A percentile compares a stretch with the other conserved stretches of the same genome.
Evolutionary conservation across 2,113 vertebrate genomes (phyloP).

Genomic region (Zosterops borbonicus): DNA sequence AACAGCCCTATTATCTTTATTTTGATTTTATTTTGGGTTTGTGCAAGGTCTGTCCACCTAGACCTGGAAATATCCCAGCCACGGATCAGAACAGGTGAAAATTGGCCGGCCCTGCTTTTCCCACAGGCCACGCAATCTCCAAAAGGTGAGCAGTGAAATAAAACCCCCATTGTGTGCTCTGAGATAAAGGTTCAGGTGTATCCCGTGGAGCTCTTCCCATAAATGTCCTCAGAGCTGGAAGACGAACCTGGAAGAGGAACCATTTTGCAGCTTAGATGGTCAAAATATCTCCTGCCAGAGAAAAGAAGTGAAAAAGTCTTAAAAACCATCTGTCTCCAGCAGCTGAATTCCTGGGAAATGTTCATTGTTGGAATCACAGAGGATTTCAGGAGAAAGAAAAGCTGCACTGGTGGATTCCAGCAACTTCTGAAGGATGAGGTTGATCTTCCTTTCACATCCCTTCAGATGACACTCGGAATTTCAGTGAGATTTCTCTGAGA

Average conservation of each 20-base stretch:
- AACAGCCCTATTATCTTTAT: not conserved
- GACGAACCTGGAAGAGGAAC: not conserved
- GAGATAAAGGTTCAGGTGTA: not conserved
- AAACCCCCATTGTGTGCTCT: not conserved
- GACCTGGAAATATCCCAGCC: not conserved
- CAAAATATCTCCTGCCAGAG: not conserved
- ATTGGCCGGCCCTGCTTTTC: not conserved
- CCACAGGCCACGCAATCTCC: not conserved
- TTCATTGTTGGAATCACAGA: not conserved
- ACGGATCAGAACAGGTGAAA: not conserved
- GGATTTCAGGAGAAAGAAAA: not conserved
- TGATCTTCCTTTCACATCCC: not conserved
- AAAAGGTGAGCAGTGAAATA: not conserved
- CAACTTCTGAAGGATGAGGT: not conserved
- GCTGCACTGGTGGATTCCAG: not conserved
- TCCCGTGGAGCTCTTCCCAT: not conserved
- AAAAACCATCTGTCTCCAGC: not conserved
- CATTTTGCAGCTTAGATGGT: not conserved
- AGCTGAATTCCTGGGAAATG: not conserved
- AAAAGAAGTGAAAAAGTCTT: not conserved
- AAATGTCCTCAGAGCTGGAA: not conserved
- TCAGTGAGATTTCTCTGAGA: not conserved
- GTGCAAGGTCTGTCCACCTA: not conserved
- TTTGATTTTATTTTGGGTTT: conserved; percentile 3
- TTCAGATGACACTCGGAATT: not conserved